Base-by-base conservation (phyloP, 2,797 vertebrate genomes). In the Scolopax rusticola region DNA sequence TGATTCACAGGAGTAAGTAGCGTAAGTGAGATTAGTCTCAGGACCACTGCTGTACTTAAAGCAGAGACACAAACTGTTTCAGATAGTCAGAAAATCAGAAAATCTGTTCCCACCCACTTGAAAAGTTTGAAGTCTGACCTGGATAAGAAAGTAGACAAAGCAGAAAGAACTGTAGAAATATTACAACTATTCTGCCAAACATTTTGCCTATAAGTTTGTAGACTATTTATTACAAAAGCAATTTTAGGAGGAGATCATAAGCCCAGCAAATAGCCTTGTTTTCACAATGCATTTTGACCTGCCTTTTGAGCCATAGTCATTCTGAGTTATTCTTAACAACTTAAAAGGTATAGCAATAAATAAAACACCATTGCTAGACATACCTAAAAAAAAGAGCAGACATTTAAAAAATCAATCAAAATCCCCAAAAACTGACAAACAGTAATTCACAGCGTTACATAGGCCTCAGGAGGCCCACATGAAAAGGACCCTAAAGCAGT, bases 391-490 rank as follows among this genome's bases (percentile, higher is more conserved):
- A 97, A 59, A 32, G 89, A 97, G 77, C 97, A 96, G 96, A 95
- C 93, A 97, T 96, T 96, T 94, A 96, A 96, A 97, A 92, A 94
- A 94, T 64, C 96, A 95, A 96, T 78, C 53, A 38, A 69, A 97
- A 92, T 54, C 73, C 90, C 30, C 96, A 97, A 97, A 83, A 96
- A 97, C 83, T 95, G 93, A 97, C 96, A 94, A 97, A 97, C 86
- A 97, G 94, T 97, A 97, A 98, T 98, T 98, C 98, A 98, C 98
- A 98, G 98, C 97, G 97, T 98, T 98, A 98, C 98, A 96, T 95
- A 95, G 97, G 97, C 97, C 71, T 76, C 84, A 89, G 16, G 41
- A 89, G 83, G 80, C 95, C 97, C 97, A 94, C 53, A 59, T 38
- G 80, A 95, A 91, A 90, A 91, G 90, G 92, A 91, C 74, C 69